A percentile compares a stretch with the other conserved stretches of the same genome.
Conservation (phyloP, 2,888 invertebrate species). For the Deilephila porcellus region DNA sequence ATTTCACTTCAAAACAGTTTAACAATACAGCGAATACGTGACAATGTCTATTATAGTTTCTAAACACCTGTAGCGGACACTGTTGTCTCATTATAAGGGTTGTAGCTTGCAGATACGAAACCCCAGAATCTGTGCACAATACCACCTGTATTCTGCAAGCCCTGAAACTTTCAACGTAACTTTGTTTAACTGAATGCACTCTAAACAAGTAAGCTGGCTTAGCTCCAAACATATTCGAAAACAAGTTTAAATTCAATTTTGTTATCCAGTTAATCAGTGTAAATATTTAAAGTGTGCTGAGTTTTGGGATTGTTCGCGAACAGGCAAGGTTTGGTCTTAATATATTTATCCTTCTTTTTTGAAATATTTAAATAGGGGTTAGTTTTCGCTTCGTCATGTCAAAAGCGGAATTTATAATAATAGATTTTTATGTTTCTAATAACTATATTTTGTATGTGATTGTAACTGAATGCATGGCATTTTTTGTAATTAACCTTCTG, state of each 20-base stretch:
- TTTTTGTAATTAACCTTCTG: too few species aligned
- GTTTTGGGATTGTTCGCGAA: neutral
- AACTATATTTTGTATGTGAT: too few species aligned
- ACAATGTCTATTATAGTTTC: neutral
- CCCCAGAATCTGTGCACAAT: neutral
- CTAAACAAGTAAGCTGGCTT: constrained; percentile 22
- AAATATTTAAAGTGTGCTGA: constrained; percentile 20
- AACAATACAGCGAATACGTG: neutral
- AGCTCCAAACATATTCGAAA: constrained; percentile 18
- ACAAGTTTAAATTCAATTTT: constrained; percentile 23
- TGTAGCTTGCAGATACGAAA: neutral
- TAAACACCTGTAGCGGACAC: constrained; percentile 22
- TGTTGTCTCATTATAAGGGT: constrained; percentile 3
- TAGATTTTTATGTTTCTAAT: too few species aligned
- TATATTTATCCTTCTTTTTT: neutral
- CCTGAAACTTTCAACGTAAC: neutral
- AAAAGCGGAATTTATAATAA: too few species aligned
- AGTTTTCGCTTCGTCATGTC: too few species aligned
- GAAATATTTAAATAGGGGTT: too few species aligned
- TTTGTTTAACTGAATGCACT: constrained; percentile 20
- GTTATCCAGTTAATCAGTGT: constrained; percentile 25
- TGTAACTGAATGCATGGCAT: too few species aligned
- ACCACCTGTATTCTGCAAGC: constrained; percentile 4
- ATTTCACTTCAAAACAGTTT: neutral
- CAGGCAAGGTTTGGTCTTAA: neutral